Conservation (phyloP, 2,797 vertebrate species). For the Danio tinwini region DNA sequence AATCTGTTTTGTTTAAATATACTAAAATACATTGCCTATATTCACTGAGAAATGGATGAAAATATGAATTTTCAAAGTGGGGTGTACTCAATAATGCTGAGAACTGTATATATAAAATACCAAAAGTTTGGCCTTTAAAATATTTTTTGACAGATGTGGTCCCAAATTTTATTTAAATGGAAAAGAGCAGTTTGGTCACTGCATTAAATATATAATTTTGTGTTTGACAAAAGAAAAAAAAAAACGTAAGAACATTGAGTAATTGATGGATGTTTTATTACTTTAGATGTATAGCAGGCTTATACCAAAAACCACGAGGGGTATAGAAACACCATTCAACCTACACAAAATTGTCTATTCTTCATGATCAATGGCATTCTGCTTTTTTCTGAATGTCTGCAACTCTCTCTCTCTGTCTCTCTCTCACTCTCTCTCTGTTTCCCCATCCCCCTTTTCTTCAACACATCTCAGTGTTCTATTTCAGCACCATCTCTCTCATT, state of each 20-base stretch:
- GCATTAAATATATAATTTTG: neutral
- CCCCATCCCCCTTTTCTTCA: conserved; percentile 53
- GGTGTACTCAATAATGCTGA: too few species aligned
- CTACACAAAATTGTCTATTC: conserved; percentile 3
- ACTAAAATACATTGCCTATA: too few species aligned
- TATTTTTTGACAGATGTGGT: neutral
- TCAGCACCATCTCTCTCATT: conserved; percentile 60
- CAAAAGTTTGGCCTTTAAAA: neutral
- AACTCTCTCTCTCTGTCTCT: neutral
- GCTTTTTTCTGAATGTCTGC: conserved; percentile 16
- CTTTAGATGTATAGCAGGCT: neutral
- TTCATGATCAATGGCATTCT: neutral
- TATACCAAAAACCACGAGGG: neutral
- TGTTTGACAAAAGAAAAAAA: neutral
- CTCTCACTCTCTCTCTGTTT: conserved; percentile 24
- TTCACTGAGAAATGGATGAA: too few species aligned
- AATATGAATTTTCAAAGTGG: too few species aligned
- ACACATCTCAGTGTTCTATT: conserved; percentile 67
- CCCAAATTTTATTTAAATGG: neutral
- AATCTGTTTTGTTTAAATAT: too few species aligned
- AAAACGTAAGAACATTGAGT: too few species aligned
- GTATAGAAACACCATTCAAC: neutral
- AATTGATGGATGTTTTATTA: neutral
- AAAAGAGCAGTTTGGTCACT: neutral
- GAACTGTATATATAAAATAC: too few species aligned